Conservation (phyloP, 2,113 vertebrate species). For the Chaetorhynchus papuensis region DNA sequence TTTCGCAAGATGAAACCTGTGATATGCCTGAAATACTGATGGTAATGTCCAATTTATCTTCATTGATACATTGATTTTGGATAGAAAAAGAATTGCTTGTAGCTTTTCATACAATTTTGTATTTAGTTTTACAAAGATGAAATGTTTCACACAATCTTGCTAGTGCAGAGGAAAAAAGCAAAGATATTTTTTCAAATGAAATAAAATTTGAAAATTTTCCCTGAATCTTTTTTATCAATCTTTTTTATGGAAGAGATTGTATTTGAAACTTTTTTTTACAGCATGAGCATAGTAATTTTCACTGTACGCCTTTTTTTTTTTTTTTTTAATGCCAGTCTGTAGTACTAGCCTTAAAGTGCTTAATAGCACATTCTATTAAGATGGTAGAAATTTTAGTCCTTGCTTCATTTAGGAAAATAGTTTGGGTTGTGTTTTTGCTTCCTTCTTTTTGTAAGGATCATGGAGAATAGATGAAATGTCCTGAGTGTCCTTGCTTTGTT, state of each 20-base stretch:
- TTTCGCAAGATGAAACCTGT: not conserved
- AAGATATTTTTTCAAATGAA: not conserved
- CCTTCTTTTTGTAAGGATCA: not conserved
- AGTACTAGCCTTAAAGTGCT: not conserved
- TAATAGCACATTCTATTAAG: not conserved
- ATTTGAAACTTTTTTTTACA: not conserved
- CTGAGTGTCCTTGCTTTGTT: not conserved
- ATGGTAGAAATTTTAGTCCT: not conserved
- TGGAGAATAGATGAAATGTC: not conserved
- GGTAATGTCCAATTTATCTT: not conserved
- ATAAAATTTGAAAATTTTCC: not conserved
- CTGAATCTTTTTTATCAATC: not conserved
- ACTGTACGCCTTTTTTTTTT: not conserved
- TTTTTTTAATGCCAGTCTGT: not conserved
- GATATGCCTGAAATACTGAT: conserved; percentile 50
- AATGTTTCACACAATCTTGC: not conserved
- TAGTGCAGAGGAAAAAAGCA: not conserved
- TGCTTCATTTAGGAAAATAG: not conserved
- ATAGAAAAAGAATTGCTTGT: not conserved
- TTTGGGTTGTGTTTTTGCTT: not conserved
- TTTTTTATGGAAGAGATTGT: not conserved
- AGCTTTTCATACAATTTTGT: not conserved
- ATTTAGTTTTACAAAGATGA: not conserved
- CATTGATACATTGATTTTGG: not conserved
- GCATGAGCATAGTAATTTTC: not conserved